Base-by-base conservation (phyloP, 2,888 invertebrate genomes). In the Patella ulyssiponensis region DNA sequence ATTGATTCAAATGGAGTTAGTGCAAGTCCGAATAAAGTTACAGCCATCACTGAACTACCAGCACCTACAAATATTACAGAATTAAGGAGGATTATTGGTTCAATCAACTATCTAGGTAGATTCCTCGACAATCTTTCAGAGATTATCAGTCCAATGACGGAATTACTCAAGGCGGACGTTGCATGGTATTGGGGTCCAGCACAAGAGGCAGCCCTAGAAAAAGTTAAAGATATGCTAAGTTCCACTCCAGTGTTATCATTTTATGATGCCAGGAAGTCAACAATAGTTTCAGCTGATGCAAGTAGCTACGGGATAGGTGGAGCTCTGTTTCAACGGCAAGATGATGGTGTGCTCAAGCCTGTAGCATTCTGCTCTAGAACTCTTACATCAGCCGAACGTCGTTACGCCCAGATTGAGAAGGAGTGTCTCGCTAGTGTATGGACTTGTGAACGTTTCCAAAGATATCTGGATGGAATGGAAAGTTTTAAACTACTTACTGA, bases 381-480 rank as follows among this genome's bases (percentile, higher is more conserved):
- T 52, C 77, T 86, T 12, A 74, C 77, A 7, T 12, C 15, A 15
- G 11, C 73, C 0, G 84, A 85, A 74, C 70, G 15, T 7, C 79
- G 78, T n/a, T 86, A 80, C 69, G 82, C 84, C 12, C 83, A 84
- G 23, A 83, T 85, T 14, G 83, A 83, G 56, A 83, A 84, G 73
- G 81, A 83, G 27, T 81, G 79, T 71, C 71, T 84, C 2, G 82
- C 82, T 1, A 23, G 74, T 20, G 80, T 82, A 11, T 84, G 81
- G 79, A 75, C 82, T 9, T 85, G 82, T 58, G 84, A 84, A 75
- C 82, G 76, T 17, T 83, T 83, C 20, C 17, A 17, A 14, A 58
- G 73, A 56, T 79, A 79, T 54, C 71, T 82, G 3, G 78, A 80
- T 4, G 86, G 84, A 11, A 69, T 84, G 11, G 73, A 79, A 0